Evolutionary conservation across 2,888 invertebrate species (phyloP).

Genomic region (Loripinus fragilis): DNA sequence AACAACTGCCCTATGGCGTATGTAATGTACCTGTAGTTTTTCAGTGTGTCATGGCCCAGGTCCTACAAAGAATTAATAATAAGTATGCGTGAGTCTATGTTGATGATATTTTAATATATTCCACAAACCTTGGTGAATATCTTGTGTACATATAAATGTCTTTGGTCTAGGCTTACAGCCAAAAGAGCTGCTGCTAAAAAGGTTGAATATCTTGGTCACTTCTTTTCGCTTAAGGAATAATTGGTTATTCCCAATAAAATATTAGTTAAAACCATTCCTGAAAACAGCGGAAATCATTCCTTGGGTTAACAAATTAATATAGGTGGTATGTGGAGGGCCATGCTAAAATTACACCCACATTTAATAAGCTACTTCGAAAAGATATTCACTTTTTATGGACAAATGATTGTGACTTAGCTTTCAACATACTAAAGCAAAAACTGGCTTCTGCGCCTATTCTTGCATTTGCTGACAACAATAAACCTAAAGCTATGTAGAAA

Average conservation of each 20-base stretch:
- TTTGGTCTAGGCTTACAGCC: constrained; percentile 39
- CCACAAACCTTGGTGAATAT: constrained; percentile 25
- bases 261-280: neutral
- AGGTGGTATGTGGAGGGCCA: constrained; percentile 45
- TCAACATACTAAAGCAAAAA: constrained; percentile 64
- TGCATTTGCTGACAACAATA: constrained; percentile 47
- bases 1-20: constrained; percentile 39
- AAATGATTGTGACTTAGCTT: constrained; percentile 22
- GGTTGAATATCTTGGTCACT: constrained; percentile 39
- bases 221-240: constrained; percentile 46
- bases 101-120: constrained; percentile 58
- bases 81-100: constrained; percentile 54
- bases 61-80: constrained; percentile 34
- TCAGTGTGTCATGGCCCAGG: constrained; percentile 29
- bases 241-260: constrained; percentile 48
- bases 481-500: too few relatives aligned
- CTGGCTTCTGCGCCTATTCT: constrained; percentile 55
- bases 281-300: neutral
- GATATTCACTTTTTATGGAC: constrained; percentile 35
- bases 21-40: constrained; percentile 38
- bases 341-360: constrained; percentile 41
- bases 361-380: constrained; percentile 46
- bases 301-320: constrained; percentile 21
- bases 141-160: constrained; percentile 22
- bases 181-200: constrained; percentile 31